Base-by-base conservation (phyloP, 2,797 vertebrate species). In the Spondyliosoma cantharus region DNA sequence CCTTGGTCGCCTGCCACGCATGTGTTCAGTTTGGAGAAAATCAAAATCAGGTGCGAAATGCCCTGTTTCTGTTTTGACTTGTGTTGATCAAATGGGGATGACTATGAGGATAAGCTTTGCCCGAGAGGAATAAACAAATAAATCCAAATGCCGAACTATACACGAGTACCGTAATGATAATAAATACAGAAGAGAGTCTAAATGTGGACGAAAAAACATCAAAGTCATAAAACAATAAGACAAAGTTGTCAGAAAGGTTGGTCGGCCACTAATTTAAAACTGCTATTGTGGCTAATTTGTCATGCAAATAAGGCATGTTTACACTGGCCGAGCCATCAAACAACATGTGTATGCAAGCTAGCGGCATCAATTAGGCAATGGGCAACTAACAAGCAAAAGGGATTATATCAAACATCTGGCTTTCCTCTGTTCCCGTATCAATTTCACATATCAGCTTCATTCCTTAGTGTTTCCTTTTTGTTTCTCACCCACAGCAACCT, bases 1-100 rank as follows among this genome's bases (percentile, higher is more conserved):
- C 71, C 61, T 69, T 74, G 78, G 22, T 66, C 53, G 52, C 29
- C 72, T 71, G 79, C 73, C 86, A 84, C 24, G 46, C 83, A 83
- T 87, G 71, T 89, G 77, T 90, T 91, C 12, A 29, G 32, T 81
- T 89, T 78, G 37, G 48, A 60, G 73, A 65, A 91, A 92, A 92
- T 90, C 57, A 70, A 63, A 89, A 87, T 92, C 89, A 89, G 82
- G 87, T 90, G 88, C 78, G 83, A 86, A 88, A 56, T 43, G 76
- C 64, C 65, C 80, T 67, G 78, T 87, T 90, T 89, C 74, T 82
- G 72, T 83, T 84, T 85, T 72, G 49, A 86, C 76, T 37, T 83
- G 78, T 81, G 57, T 42, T 76, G 70, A 83, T 85, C 82, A 84
- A 80, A 89, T 59, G 56, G 74, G 78, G 59, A 86, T 79, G 76